Evolutionary conservation across 2,113 vertebrate genomes (phyloP).

Genomic region (Poeciliopsis prolifica): DNA sequence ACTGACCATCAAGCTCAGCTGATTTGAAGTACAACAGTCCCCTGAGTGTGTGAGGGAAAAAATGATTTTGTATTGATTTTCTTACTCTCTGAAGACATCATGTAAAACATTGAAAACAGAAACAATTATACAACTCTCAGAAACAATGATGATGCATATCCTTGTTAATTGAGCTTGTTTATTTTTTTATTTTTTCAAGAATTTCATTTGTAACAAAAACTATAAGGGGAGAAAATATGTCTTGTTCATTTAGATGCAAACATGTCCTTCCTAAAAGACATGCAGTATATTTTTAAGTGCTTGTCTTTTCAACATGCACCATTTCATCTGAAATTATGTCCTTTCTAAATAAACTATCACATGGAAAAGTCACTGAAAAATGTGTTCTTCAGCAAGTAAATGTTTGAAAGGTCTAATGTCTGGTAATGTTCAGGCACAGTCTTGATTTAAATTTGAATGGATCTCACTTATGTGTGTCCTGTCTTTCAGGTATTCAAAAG

Average conservation of each 20-base stretch:
- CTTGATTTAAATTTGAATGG: slow-evolving; percentile 74
- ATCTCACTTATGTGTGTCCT: slow-evolving; percentile 70
- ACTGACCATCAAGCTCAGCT: not conserved
- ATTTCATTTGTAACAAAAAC: not conserved
- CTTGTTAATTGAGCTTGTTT: not conserved
- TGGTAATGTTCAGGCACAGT: slow-evolving; percentile 54
- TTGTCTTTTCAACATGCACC: slow-evolving; percentile 3
- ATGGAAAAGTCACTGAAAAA: slow-evolving; percentile 42
- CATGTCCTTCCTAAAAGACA: not conserved
- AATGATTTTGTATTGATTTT: too few relatives aligned
- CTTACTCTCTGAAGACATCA: too few relatives aligned
- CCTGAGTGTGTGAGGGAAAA: not conserved
- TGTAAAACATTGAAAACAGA: too few relatives aligned
- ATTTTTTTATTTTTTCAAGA: not conserved
- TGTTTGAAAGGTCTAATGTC: slow-evolving; percentile 70
- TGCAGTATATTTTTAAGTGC: slow-evolving; percentile 14
- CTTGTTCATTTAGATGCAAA: not conserved
- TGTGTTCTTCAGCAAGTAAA: slow-evolving; percentile 65
- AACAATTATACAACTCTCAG: too few relatives aligned
- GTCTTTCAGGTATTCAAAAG: slow-evolving; percentile 77
- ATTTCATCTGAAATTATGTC: slow-evolving; percentile 66
- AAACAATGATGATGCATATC: too few relatives aligned
- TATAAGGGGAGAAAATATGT: not conserved
- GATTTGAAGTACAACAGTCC: not conserved
- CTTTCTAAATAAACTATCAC: slow-evolving; percentile 64